Percentiles rank a stretch among this genome's conserved stretches.
Conservation (phyloP, 2,113 vertebrate species). For the Thryonomys swinderianus region DNA sequence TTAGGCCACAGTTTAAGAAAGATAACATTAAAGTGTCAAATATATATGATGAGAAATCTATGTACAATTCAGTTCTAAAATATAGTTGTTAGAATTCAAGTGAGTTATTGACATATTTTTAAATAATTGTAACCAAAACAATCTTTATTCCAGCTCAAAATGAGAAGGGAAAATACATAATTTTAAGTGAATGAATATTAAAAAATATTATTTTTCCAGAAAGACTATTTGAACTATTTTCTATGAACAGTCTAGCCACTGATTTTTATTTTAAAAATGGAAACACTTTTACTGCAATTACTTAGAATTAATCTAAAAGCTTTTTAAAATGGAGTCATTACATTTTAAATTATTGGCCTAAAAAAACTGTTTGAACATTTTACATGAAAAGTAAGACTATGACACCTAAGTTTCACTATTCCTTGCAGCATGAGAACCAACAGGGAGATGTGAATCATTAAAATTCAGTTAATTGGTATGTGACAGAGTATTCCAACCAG, state of each 20-base stretch:
- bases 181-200: neutral
- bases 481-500: neutral
- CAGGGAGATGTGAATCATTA: slow-evolving; percentile 35
- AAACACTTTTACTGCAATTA: slow-evolving; percentile 77
- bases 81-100: neutral
- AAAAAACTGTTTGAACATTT: slow-evolving; percentile 62
- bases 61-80: slow-evolving; percentile 13
- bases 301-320: slow-evolving; percentile 77
- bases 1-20: neutral
- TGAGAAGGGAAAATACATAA: neutral
- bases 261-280: slow-evolving; percentile 82
- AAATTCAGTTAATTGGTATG: slow-evolving; percentile 20
- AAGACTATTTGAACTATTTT: slow-evolving; percentile 60
- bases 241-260: slow-evolving; percentile 60
- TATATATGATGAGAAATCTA: neutral
- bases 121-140: slow-evolving; percentile 22
- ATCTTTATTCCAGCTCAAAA: neutral
- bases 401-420: slow-evolving; percentile 77
- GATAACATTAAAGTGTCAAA: neutral
- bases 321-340: slow-evolving; percentile 80
- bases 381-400: slow-evolving; percentile 75
- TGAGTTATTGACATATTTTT: neutral
- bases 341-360: slow-evolving; percentile 66
- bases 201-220: slow-evolving; percentile 54
- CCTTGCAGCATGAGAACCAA: slow-evolving; percentile 52